phyloP scores from a whole-genome alignment of 2,113 vertebrate genomes.

The Podarcis muralis region DNA sequence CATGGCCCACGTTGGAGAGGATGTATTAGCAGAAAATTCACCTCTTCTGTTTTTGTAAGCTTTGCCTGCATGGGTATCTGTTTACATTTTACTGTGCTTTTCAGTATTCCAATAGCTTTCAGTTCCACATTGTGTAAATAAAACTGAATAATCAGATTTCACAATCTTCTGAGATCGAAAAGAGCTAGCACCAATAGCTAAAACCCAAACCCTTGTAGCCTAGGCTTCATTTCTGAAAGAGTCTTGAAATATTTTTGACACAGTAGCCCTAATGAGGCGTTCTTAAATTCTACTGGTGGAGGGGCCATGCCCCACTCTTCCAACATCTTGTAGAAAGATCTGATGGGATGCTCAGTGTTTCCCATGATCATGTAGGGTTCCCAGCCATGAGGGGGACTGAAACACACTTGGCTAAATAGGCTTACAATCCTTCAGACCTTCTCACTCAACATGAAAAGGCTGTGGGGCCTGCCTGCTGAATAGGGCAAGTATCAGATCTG shows the following conservation, averaged over 20 bases:
- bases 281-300: no score
- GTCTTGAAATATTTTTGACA: neutral
- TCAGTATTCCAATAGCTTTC: neutral
- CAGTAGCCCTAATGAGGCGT: neutral
- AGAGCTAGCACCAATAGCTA: neutral
- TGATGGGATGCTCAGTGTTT: no score
- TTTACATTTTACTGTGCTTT: neutral
- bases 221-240: slow-evolving; percentile 9
- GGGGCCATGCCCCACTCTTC: no score
- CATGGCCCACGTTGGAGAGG: slow-evolving; percentile 6
- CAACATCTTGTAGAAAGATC: no score
- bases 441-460: no score
- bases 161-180: slow-evolving; percentile 3
- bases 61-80: slow-evolving; percentile 4
- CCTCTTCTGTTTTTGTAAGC: slow-evolving; percentile 2
- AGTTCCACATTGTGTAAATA: neutral
- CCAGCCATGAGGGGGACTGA: no score
- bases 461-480: no score
- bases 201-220: neutral
- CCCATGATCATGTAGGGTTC: no score
- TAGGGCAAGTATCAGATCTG: slow-evolving; percentile 24
- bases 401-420: no score
- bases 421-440: no score
- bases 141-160: neutral
- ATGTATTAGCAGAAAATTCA: slow-evolving; percentile 9